Conservation (phyloP, 2,888 invertebrate species). For the Hylaea fasciaria region DNA sequence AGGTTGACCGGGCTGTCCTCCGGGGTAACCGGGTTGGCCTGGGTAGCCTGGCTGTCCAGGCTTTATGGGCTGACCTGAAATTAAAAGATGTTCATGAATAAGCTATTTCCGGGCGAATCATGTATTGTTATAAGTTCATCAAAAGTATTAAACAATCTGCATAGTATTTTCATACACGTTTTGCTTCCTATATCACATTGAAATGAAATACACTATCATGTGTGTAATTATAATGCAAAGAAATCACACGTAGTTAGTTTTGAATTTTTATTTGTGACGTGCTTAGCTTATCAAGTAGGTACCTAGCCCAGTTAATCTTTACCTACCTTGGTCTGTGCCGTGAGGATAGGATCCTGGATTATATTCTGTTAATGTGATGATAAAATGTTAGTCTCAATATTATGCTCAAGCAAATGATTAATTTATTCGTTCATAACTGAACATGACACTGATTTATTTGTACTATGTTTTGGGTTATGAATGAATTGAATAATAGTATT, state of each 20-base stretch:
- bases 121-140: too few relatives aligned
- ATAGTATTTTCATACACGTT: background rate
- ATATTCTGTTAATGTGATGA: constrained; percentile 38
- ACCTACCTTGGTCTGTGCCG: constrained; percentile 21
- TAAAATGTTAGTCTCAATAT: constrained; percentile 6
- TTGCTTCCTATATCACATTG: too few relatives aligned
- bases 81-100: background rate
- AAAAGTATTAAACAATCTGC: background rate
- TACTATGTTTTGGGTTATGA: background rate
- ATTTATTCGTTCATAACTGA: background rate
- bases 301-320: too few relatives aligned
- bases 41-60: constrained; percentile 40
- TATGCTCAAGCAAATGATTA: background rate
- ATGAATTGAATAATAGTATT: too few relatives aligned
- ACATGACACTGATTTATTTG: background rate
- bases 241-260: too few relatives aligned
- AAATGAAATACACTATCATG: too few relatives aligned
- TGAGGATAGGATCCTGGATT: constrained; percentile 52
- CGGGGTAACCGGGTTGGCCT: constrained; percentile 43
- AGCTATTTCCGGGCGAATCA: too few relatives aligned
- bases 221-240: too few relatives aligned
- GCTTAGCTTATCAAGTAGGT: too few relatives aligned
- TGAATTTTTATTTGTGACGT: too few relatives aligned
- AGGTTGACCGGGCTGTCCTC: constrained; percentile 13
- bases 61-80: constrained; percentile 2